phyloP scores from a whole-genome alignment of 2,888 invertebrate genomes.

The Stramonita haemastoma region DNA sequence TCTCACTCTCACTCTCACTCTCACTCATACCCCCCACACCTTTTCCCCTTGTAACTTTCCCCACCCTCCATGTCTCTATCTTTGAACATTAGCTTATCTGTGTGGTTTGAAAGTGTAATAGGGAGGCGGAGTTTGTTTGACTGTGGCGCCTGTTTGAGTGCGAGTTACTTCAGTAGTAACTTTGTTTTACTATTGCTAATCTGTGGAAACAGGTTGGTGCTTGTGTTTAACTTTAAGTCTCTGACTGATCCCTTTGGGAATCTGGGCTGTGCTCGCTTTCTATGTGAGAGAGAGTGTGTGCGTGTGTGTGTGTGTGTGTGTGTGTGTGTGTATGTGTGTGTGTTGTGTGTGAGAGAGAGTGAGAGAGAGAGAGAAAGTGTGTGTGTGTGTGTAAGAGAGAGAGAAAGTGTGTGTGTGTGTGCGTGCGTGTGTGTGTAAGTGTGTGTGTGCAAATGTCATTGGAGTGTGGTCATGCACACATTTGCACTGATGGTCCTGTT shows the following conservation, averaged over 20 bases:
- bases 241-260: background rate
- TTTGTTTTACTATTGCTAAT: background rate
- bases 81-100: background rate
- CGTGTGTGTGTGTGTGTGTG: background rate
- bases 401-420: background rate
- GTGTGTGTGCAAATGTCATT: background rate
- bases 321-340: background rate
- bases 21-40: background rate
- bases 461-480: no score
- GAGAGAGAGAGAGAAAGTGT: background rate
- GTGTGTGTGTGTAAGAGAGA: no score
- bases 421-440: background rate
- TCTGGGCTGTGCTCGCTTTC: background rate
- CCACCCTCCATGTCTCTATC: no score
- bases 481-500: no score
- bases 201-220: background rate
- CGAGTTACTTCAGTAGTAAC: background rate
- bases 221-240: background rate
- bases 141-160: background rate
- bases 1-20: no score
- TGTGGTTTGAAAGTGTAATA: background rate
- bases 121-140: background rate
- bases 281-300: background rate
- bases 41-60: background rate
- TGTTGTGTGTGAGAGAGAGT: background rate